These are phyloP conservation scores for Heteropelma amictum DNA, from an alignment of 2,888 invertebrate genomes.

Conservation along the genomic window DNA sequence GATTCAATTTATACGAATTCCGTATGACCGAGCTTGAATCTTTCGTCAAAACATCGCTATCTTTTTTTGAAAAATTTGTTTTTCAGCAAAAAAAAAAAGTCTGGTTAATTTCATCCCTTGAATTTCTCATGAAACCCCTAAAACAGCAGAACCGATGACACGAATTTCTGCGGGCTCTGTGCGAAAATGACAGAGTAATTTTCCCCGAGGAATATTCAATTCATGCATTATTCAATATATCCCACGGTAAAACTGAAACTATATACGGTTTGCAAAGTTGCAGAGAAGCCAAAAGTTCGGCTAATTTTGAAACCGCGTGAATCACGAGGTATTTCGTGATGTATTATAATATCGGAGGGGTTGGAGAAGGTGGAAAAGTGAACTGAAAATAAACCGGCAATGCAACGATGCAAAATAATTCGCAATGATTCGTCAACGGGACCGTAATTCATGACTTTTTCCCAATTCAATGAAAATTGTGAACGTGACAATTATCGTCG, in stretches of 20 bases:
- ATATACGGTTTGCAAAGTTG: slow-evolving; percentile 13
- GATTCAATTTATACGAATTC: too few species aligned
- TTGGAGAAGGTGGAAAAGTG: background rate
- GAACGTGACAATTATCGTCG: too few species aligned
- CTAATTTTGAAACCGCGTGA: slow-evolving; percentile 1
- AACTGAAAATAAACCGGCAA: background rate
- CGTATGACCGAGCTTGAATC: too few species aligned
- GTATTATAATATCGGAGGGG: background rate
- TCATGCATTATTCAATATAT: slow-evolving; percentile 33
- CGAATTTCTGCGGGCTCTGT: background rate
- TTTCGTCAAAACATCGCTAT: background rate
- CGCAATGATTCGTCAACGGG: background rate
- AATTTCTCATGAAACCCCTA: background rate
- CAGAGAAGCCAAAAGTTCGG: background rate
- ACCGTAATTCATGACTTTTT: too few species aligned
- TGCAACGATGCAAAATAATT: background rate
- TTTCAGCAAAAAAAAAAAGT: too few species aligned
- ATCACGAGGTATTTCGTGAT: background rate
- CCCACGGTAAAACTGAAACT: slow-evolving; percentile 1
- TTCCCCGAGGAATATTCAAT: slow-evolving; percentile 14
- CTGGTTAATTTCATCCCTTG: too few species aligned
- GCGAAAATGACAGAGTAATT: slow-evolving; percentile 7
- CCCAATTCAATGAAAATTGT: too few species aligned
- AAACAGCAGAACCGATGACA: slow-evolving; percentile 6
- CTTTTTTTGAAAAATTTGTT: too few species aligned